These are phyloP conservation scores for Planiliza haematocheilus DNA, from an alignment of 2,113 vertebrate genomes.

Conservation along the genomic window DNA sequence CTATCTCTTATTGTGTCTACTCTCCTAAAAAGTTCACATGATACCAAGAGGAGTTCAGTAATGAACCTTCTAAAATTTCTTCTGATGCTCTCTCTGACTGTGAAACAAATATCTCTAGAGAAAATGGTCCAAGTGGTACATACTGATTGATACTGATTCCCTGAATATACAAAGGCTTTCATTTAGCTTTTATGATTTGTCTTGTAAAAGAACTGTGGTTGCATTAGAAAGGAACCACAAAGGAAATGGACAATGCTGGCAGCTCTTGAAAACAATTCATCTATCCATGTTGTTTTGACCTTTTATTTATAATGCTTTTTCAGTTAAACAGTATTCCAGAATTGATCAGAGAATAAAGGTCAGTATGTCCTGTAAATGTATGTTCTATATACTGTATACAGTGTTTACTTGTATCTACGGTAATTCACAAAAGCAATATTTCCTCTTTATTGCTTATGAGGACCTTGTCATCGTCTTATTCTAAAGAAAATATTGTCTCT, in stretches of 20 bases:
- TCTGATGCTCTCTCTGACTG: background rate
- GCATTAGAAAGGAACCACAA: constrained; percentile 12
- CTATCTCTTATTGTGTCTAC: too few relatives aligned
- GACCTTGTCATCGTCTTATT: constrained; percentile 6
- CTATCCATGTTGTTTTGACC: background rate
- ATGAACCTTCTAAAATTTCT: constrained; percentile 36
- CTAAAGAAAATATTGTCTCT: constrained; percentile 21
- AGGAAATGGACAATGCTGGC: background rate
- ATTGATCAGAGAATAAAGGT: constrained; percentile 3
- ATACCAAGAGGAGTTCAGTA: background rate
- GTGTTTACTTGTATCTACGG: background rate
- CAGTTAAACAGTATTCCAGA: background rate
- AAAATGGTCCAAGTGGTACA: background rate
- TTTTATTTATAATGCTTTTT: constrained; percentile 4
- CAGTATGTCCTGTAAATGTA: background rate
- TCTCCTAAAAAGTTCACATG: too few relatives aligned
- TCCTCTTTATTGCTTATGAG: constrained; percentile 21
- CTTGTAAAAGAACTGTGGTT: background rate
- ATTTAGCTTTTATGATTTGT: constrained; percentile 2
- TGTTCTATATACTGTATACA: background rate
- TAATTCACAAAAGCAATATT: background rate
- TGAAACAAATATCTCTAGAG: constrained; percentile 18
- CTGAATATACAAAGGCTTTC: too few relatives aligned
- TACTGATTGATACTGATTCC: constrained; percentile 31
- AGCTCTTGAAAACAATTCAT: background rate